phyloP scores from a whole-genome alignment of 2,113 vertebrate genomes.

The Gymnogyps californianus region DNA sequence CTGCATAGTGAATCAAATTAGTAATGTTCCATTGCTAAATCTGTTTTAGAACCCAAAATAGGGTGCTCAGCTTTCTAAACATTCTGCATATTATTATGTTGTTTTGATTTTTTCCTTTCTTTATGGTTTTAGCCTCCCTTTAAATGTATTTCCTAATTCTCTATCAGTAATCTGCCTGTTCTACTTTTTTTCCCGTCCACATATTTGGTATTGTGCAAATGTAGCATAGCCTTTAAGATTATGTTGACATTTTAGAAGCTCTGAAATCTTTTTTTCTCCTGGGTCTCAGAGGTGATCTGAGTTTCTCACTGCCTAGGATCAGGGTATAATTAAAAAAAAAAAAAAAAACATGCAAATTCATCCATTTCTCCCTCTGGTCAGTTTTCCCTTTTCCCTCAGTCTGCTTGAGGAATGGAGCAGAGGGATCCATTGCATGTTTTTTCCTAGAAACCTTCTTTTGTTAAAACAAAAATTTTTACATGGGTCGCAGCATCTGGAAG shows the following conservation, averaged over 20 bases:
- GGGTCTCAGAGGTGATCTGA: background rate
- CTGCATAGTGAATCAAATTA: background rate
- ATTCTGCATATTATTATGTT: background rate
- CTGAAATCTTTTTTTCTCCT: background rate
- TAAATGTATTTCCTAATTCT: background rate
- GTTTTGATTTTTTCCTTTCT: background rate
- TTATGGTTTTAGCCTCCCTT: background rate
- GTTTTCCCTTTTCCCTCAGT: background rate
- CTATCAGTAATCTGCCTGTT: background rate
- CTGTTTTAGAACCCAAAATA: background rate
- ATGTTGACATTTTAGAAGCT: background rate
- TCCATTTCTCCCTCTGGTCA: background rate
- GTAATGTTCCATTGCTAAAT: background rate
- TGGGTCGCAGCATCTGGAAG: background rate
- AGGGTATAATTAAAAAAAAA: background rate
- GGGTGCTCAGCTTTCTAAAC: background rate
- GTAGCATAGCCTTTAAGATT: background rate
- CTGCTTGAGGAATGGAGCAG: background rate
- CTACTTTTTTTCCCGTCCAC: background rate
- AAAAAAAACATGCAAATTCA: background rate
- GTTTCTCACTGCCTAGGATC: background rate
- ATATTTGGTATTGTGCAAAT: background rate
- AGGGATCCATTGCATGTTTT: background rate
- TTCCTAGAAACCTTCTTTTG: background rate
- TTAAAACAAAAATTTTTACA: background rate